Evolutionary conservation across 1,140 invertebrate species (phyloP), one percentile per base, ranked within the genome.

Genomic region (Bombus huntii): DNA sequence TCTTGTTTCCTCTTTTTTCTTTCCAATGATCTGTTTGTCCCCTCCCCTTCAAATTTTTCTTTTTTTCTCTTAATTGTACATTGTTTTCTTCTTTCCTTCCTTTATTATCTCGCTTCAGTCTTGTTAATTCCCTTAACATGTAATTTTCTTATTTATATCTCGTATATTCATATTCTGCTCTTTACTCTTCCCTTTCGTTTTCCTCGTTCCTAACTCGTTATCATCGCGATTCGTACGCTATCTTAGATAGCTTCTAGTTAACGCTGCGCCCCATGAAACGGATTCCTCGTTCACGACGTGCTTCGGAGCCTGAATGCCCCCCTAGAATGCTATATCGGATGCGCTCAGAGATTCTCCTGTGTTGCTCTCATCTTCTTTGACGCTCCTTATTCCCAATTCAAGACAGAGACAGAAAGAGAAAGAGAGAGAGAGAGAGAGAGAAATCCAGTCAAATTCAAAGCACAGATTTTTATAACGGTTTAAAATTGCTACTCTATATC

Each of bases 211-310:
- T 47, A 37, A 22, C 34, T 57, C 44, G 78, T 37, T 81, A 13
- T 25, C 10, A 18, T 39, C 62, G 44, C 47, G 34, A 53, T 53
- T 79, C 75, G 37, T 62, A 47, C 37, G 53, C 44, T 79, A 72
- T 53, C 66, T 79, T 44, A 72, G n/a, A 39, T 15, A 39, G 25
- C 47, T 44, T 25, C 66, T 47, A 84, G 75, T 79, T 72, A 79
- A 84, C 76, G 42, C 18, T 65, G 75, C 47, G 31, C 15, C 10
- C 39, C 76, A 47, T 68, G 39, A 62, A 59, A 80, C 75, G 47
- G 34, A 83, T 77, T 77, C 34, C 81, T 77, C 44, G 62, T 77
- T 77, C 81, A 18, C 81, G 44, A 77, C 73, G 72, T 70, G 81
- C 81, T 68, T 13, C 81, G 28, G 9, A n/a, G 73, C 65, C 31